These are phyloP conservation scores for Ptilonorhynchus violaceus DNA, from an alignment of 2,113 vertebrate species.

Conservation along the genomic window DNA sequence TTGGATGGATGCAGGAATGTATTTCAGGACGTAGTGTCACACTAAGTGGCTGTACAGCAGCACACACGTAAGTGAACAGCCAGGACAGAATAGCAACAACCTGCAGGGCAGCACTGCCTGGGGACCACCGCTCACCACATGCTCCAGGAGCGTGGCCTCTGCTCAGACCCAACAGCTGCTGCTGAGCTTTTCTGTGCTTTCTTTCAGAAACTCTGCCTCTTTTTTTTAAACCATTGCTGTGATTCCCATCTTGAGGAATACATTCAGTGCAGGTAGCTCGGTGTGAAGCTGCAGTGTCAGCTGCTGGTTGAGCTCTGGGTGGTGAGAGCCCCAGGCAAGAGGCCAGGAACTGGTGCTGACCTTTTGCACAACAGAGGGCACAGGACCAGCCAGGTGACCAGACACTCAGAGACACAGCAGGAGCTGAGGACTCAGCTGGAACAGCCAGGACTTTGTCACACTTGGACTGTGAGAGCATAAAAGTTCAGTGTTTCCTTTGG, in stretches of 20 bases:
- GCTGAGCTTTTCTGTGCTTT: background rate
- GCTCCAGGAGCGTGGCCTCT: fast-evolving
- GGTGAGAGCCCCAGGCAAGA: background rate
- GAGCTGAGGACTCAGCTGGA: background rate
- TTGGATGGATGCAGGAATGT: fast-evolving
- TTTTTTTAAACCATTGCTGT: background rate
- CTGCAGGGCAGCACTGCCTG: background rate
- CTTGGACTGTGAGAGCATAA: background rate
- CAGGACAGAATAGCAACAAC: background rate
- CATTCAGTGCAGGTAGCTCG: background rate
- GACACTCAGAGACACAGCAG: background rate
- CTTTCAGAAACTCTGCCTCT: background rate
- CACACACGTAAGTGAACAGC: background rate
- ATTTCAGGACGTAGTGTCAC: background rate
- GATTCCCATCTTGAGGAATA: background rate
- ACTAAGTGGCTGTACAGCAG: background rate
- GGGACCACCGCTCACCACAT: fast-evolving
- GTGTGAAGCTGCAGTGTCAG: background rate
- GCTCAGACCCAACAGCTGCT: background rate
- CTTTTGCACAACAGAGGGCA: background rate
- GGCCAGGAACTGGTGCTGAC: background rate
- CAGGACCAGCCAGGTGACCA: background rate
- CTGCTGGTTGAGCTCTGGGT: background rate
- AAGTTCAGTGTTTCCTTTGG: background rate
- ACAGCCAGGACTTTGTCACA: background rate